Base-by-base conservation (phyloP, 2,888 invertebrate genomes). In the Oithona nana region DNA sequence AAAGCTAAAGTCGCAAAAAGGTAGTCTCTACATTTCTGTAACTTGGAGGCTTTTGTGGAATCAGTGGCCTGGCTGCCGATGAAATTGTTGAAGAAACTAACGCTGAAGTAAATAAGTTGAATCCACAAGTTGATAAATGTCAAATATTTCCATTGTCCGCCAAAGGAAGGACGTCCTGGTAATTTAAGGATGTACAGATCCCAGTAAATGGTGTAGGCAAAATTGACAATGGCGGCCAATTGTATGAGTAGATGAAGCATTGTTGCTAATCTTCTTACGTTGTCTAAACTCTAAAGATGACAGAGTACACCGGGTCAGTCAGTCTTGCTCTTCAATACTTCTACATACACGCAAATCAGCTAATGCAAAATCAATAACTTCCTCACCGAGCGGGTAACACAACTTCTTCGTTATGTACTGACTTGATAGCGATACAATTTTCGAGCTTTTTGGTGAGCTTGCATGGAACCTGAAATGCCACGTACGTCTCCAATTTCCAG, bases 71-170 rank as follows among this genome's bases (percentile, higher is more conserved):
- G 16, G 39, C 24, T 59, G 49, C 31, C 31, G 8, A 48, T 3
- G 22, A 59, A 22, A 49, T 48, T 22, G n/a, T 31, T 26, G 59
- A 59, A 26, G 24, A 59, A n/a, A 28, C 48, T 22, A 22, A 48
- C 48, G 59, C 20, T 8, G 48, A 59, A 59, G 59, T 31, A 59
- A n/a, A 59, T n/a, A 13, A 28, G 24, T 49, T 62, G 62, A 13
- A 62, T 29, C 52, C 62, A 62, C 26, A 62, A 22, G 39, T 62
- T 62, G 26, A 26, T 24, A 48, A 62, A 62, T 31, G 62, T 62
- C 13, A 62, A 39, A 28, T 54, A 62, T 20, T 62, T 62, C 54
- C 48, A 55, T n/a, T n/a, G 30, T 30, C 62, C 62, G 11, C 62
- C 62, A 56, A 31, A 62, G 39, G n/a, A n/a, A 11, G 39, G 11